Conservation (phyloP, 2,888 invertebrate species). For the Meloe dianella region DNA sequence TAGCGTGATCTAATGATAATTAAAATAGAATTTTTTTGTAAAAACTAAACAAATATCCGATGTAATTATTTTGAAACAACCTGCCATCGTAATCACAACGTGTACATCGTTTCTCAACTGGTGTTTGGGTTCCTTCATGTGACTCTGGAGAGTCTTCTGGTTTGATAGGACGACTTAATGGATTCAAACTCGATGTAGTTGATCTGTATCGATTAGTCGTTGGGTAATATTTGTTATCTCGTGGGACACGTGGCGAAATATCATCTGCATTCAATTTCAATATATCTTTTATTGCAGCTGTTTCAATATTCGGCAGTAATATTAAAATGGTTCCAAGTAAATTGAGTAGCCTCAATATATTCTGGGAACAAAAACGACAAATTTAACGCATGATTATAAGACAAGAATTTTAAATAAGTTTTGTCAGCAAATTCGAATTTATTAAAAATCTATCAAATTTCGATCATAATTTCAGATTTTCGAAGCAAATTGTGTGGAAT, state of each 20-base stretch:
- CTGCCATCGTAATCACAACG: constrained; percentile 22
- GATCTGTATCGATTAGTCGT: constrained; percentile 25
- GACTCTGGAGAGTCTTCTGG: constrained; percentile 35
- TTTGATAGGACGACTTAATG: constrained; percentile 27
- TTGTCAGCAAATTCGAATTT: background rate
- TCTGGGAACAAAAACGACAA: background rate
- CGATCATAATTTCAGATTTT: background rate
- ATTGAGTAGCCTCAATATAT: background rate
- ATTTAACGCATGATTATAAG: no score
- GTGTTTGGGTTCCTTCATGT: constrained; percentile 23
- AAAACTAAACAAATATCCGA: background rate
- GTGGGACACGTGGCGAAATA: constrained; percentile 23
- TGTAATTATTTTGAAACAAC: background rate
- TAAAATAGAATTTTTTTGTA: background rate
- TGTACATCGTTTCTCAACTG: constrained; percentile 33
- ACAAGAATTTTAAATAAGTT: no score
- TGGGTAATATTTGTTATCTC: constrained; percentile 33
- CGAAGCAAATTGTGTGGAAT: background rate
- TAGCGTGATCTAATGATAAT: constrained; percentile 20
- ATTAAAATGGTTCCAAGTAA: background rate
- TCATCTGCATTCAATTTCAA: constrained; percentile 24
- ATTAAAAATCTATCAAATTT: background rate
- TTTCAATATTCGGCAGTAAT: background rate
- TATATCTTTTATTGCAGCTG: constrained; percentile 31
- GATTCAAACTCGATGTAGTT: constrained; percentile 13